A percentile compares a stretch with the other conserved stretches of the same genome.
These are phyloP conservation scores for Erebia aethiops DNA, from an alignment of 2,888 invertebrate species.

Conservation along the genomic window DNA sequence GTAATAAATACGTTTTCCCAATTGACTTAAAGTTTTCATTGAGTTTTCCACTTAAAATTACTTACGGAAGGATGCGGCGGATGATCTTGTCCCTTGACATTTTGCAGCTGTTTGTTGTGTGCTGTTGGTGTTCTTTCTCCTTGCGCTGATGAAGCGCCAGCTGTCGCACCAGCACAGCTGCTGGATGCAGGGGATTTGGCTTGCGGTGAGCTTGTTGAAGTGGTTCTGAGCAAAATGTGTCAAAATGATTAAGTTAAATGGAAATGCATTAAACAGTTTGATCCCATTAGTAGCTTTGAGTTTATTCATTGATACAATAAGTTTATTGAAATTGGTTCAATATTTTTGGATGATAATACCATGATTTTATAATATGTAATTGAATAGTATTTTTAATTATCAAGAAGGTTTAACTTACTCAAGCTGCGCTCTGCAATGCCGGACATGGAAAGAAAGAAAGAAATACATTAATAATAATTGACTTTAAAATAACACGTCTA, in stretches of 20 bases:
- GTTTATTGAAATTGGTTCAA: too few species aligned
- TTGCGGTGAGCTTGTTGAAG: conserved; percentile 87
- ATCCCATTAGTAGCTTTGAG: neutral
- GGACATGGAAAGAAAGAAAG: conserved; percentile 77
- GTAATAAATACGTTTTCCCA: neutral
- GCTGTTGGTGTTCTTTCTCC: conserved; percentile 84
- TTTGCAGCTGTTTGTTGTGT: conserved; percentile 89
- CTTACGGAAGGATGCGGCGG: conserved; percentile 90
- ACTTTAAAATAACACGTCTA: too few species aligned
- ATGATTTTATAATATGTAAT: too few species aligned
- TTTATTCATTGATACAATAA: too few species aligned
- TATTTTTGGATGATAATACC: too few species aligned
- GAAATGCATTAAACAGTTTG: neutral
- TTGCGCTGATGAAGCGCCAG: conserved; percentile 76
- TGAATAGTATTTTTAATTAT: neutral
- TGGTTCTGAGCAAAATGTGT: conserved; percentile 79
- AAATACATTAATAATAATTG: conserved; percentile 42
- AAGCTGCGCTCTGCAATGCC: conserved; percentile 81
- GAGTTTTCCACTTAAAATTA: conserved; percentile 41
- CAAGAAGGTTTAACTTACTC: conserved; percentile 72
- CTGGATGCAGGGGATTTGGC: conserved; percentile 90
- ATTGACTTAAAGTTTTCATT: neutral
- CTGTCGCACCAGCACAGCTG: conserved; percentile 78
- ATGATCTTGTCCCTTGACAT: conserved; percentile 86
- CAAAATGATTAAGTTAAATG: neutral